Base-by-base conservation (phyloP, 2,797 vertebrate species). In the Halcyon smyrnensis region DNA sequence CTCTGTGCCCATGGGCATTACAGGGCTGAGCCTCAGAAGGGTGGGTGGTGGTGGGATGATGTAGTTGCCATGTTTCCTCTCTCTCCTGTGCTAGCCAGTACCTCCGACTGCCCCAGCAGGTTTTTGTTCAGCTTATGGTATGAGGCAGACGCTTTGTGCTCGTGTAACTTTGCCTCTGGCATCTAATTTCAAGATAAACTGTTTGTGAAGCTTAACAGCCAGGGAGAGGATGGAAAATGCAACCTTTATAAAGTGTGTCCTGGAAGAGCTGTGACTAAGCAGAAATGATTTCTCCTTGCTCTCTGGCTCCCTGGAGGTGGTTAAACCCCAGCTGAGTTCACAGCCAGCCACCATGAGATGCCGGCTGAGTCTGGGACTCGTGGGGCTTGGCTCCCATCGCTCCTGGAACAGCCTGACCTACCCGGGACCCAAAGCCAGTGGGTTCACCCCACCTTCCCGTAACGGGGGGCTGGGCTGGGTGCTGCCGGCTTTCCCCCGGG, bases 131-230 rank as follows among this genome's bases (percentile, higher is more conserved):
- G 80, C 69, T 69, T 23, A 4, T 39, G 51, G 73, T 25, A 5
- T 45, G 8, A 9, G 10, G 81, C 73, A 91, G 78, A 53, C 0
- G 25, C 87, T 94, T 96, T 91, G 83, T 87, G 69, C 89, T 75
- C 8, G 1, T 20, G 75, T 80, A 81, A 88, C 91, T 95, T 81
- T 90, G 96, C 96, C 91, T 81, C 94, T 60, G 87, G 96, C 94
- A 75, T 95, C 82, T 94, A 87, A 88, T 97, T 95, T 95, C 76
- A 78, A 94, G 94, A 93, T 94, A 96, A 97, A 93, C 95, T 93
- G 85, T 97, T 96, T 94, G 68, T 18, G 85, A 87, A 64, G 82
- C 92, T 94, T 75, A 94, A 82, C 87, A 95, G 95, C 59, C 82
- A 57, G 74, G 83, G 79, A 87, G 83, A 86, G 89, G 85, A 64